Base-by-base conservation (phyloP, 1,140 invertebrate genomes). In the Drosophila saltans region DNA sequence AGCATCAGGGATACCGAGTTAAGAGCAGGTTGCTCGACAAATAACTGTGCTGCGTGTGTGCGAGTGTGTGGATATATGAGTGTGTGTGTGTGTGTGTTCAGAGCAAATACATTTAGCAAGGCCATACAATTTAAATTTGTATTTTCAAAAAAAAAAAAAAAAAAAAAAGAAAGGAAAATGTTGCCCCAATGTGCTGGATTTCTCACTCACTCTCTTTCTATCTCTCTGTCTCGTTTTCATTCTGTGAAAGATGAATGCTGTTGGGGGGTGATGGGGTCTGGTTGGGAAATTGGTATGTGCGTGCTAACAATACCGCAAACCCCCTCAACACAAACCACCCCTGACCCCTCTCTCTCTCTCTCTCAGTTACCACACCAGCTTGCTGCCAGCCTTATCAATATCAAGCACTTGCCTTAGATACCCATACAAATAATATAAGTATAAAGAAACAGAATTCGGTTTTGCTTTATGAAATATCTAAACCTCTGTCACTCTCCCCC, bases 111-210 rank as follows among this genome's bases (percentile, higher is more conserved):
- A 75, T 89, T 78, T 84, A 80, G 73, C 67, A 72, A 68, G 72
- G 67, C 69, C 80, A 77, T 48, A 81, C 65, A 82, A 88, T 86
- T 88, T 88, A 82, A 86, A 83, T 88, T 86, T 80, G 76, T 80
- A 71, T 88, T 88, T 77, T 66, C 80, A 71, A 73, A 48, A 69
- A 75, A 52, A 52, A 48, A 48, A 75, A 52, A 52, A 48, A 48
- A 45, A 7, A 43, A 7, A 39, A 6, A 16, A 16, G 16, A 16
- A 26, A 57, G 33, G 36, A 45, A 63, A 63, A 30, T 33, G 24
- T 45, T 41, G 26, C 21, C 7, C 33, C 3, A 36, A 36, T 36
- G 33, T 7, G 33, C 33, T 36, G 33, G 33, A 36, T 36, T 1
- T 36, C 33, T 6, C 33, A 6, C 33, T 5, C 33, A 2, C 28